Conservation (phyloP, 1,140 invertebrate species). For the Lycorma delicatula region DNA sequence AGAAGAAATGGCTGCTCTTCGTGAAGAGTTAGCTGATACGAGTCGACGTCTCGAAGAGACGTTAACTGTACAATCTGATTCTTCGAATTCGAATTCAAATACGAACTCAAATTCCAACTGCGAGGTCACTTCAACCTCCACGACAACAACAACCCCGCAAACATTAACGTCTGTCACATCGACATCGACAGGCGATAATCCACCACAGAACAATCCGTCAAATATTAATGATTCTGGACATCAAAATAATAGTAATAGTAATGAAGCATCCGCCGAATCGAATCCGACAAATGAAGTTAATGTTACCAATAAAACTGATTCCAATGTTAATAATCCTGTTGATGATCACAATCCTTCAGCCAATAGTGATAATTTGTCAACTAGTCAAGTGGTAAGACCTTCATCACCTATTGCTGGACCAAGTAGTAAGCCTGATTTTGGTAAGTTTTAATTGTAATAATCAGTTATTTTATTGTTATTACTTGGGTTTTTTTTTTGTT, state of each 20-base stretch:
- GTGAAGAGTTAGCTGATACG: conserved; percentile 46
- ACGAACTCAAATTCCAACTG: too few species aligned
- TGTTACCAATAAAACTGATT: background rate
- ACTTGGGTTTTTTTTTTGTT: too few species aligned
- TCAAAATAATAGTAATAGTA: background rate
- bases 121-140: conserved; percentile 19
- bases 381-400: conserved; percentile 21
- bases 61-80: too few species aligned
- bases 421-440: conserved; percentile 26
- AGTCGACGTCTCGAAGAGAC: conserved; percentile 39
- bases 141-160: conserved; percentile 11
- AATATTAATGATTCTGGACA: conserved; percentile 1
- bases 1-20: conserved; percentile 46
- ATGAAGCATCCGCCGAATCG: conserved; percentile 3
- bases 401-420: conserved; percentile 27
- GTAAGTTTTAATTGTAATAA: too few species aligned
- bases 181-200: background rate
- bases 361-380: too few species aligned
- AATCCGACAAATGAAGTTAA: background rate
- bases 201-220: conserved; percentile 7
- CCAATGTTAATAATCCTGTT: background rate
- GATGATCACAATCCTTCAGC: conserved; percentile 5
- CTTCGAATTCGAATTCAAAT: too few species aligned
- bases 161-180: background rate
- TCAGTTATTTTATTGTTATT: too few species aligned